Conservation (phyloP, 2,113 vertebrate species). For the Eudyptes chrysolophus region DNA sequence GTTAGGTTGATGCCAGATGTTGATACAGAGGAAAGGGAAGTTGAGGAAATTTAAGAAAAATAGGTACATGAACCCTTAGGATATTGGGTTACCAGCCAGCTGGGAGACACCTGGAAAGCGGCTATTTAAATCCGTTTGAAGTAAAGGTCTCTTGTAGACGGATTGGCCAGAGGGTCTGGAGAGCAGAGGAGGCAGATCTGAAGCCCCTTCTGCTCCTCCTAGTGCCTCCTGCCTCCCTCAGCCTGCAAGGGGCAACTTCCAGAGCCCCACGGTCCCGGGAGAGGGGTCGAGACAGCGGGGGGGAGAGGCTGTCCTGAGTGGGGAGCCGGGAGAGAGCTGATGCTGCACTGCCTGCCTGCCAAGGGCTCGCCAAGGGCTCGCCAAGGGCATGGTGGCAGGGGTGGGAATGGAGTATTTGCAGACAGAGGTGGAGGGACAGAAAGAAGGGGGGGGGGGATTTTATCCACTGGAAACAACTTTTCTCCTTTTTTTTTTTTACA, state of each 20-base stretch:
- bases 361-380: too few relatives aligned
- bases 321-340: neutral
- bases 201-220: neutral
- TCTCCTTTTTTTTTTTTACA: too few relatives aligned
- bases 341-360: accelerated
- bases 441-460: neutral
- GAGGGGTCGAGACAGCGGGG: accelerated
- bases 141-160: neutral
- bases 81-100: slow-evolving; percentile 52
- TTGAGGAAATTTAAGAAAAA: slow-evolving; percentile 58
- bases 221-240: neutral
- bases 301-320: neutral
- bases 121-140: slow-evolving; percentile 34
- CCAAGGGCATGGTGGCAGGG: neutral
- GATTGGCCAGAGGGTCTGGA: neutral
- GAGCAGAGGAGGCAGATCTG: neutral
- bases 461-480: accelerated
- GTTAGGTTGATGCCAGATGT: slow-evolving; percentile 46
- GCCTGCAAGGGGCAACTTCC: neutral
- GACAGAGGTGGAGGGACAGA: neutral
- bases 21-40: slow-evolving; percentile 42
- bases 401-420: accelerated
- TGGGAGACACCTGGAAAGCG: slow-evolving; percentile 40
- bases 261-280: accelerated
- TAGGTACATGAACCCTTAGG: slow-evolving; percentile 53